Conservation (phyloP, 53 echinoderm and acorn worm genomes). For the Arbacia lixula region DNA sequence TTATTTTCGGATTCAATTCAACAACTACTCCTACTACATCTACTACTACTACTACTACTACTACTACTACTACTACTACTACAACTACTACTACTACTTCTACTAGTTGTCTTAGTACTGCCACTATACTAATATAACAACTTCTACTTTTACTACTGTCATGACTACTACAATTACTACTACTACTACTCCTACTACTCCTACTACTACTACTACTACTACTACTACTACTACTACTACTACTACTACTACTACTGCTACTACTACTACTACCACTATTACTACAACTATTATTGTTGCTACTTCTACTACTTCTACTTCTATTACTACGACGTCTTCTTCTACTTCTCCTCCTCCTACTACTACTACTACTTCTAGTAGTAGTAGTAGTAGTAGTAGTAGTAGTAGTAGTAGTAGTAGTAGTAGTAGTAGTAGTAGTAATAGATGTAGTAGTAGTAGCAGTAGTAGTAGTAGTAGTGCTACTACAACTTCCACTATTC, state of each 20-base stretch:
- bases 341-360: too few relatives aligned
- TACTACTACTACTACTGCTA: background rate
- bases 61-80: background rate
- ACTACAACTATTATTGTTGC: too few relatives aligned
- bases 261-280: conserved; percentile 16
- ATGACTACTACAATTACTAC: background rate
- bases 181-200: too few relatives aligned
- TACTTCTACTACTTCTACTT: conserved; percentile 20
- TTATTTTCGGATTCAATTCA: too few relatives aligned
- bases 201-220: too few relatives aligned
- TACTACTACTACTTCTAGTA: conserved; percentile 21
- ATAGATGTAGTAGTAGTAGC: too few relatives aligned
- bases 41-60: conserved; percentile 4
- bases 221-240: background rate
- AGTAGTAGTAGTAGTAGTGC: conserved; percentile 16
- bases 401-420: conserved; percentile 12
- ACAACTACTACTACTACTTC: background rate
- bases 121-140: conserved; percentile 17
- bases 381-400: conserved; percentile 16
- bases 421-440: too few relatives aligned
- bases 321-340: conserved; percentile 34
- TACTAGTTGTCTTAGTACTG: background rate
- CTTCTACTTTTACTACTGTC: conserved; percentile 2
- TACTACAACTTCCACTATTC: conserved; percentile 4
- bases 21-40: background rate